Conservation (phyloP, 2,113 vertebrate genomes). For the Actenoides hombroni region DNA sequence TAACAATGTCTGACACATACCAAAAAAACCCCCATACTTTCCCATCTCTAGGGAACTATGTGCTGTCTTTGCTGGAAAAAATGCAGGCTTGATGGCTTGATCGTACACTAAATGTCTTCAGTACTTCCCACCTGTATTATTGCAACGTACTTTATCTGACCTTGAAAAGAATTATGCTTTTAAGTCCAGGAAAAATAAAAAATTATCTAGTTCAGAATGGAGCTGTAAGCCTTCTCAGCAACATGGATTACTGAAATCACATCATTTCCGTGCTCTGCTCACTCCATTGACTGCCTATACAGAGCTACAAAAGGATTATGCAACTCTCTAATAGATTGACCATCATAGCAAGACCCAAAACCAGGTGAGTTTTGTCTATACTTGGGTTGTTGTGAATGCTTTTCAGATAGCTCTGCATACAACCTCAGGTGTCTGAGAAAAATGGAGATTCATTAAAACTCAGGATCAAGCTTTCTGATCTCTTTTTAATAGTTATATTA, state of each 20-base stretch:
- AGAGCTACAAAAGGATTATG: constrained; percentile 39
- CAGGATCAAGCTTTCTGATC: background rate
- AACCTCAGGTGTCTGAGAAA: background rate
- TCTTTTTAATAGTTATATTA: constrained; percentile 9
- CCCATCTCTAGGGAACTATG: background rate
- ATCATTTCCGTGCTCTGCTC: constrained; percentile 19
- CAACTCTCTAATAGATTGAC: background rate
- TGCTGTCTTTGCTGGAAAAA: background rate
- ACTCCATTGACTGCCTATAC: background rate
- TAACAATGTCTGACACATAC: background rate
- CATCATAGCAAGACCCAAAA: constrained; percentile 1
- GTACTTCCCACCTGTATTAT: background rate
- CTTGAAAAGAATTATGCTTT: constrained; percentile 44
- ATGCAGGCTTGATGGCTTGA: background rate
- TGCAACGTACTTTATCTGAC: constrained; percentile 16
- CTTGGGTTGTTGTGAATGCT: background rate
- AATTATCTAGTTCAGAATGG: background rate
- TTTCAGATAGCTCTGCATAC: background rate
- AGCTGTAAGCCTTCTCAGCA: constrained; percentile 23
- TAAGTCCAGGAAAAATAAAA: background rate
- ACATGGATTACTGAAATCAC: constrained; percentile 43
- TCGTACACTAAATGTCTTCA: background rate
- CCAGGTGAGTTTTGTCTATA: constrained; percentile 20
- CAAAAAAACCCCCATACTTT: background rate
- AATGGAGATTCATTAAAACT: background rate